Evolutionary conservation across 2,797 vertebrate genomes (phyloP).

Genomic region (Eulemur coronatus): DNA sequence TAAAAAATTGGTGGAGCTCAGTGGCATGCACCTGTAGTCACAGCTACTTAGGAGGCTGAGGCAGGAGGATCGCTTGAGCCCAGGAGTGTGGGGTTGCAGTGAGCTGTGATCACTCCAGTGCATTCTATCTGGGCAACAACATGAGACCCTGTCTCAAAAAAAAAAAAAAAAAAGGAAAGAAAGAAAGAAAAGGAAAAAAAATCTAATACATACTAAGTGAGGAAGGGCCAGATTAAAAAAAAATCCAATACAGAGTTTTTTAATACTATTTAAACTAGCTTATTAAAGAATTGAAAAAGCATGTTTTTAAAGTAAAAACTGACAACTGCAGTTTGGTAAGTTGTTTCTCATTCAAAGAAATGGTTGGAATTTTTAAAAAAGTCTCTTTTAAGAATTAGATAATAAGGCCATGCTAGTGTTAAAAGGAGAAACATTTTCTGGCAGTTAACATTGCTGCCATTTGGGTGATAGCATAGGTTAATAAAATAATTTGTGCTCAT

Average conservation of each 20-base stretch:
- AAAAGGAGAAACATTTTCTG: conserved; percentile 14
- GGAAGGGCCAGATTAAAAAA: not conserved
- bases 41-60: too few species aligned
- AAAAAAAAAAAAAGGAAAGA: too few species aligned
- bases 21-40: too few species aligned
- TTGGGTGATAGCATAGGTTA: not conserved
- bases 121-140: too few species aligned
- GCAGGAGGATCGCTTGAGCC: too few species aligned
- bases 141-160: too few species aligned
- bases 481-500: not conserved
- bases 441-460: not conserved
- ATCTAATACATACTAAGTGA: not conserved
- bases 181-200: not conserved
- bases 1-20: too few species aligned
- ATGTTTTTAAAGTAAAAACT: not conserved
- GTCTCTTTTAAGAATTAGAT: not conserved
- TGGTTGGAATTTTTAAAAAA: conserved; percentile 2
- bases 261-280: not conserved
- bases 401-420: not conserved
- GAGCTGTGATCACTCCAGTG: too few species aligned
- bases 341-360: conserved; percentile 22
- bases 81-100: too few species aligned
- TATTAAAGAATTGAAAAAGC: not conserved
- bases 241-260: not conserved
- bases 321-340: not conserved